Evolutionary conservation across 2,113 vertebrate species (phyloP).

Genomic region (Kobus ellipsiprymnus): DNA sequence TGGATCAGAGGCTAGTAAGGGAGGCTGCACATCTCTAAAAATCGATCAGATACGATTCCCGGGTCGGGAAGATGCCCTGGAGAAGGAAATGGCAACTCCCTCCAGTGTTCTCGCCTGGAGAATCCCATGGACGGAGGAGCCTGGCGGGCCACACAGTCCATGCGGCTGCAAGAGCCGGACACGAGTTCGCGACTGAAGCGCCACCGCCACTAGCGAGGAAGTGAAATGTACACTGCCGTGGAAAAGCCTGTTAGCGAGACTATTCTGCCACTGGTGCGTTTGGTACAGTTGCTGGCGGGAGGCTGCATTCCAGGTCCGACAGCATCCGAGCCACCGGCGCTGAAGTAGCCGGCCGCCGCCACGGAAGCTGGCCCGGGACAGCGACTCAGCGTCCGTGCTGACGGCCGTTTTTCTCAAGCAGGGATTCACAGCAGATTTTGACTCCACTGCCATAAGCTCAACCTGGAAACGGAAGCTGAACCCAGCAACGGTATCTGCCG

Average conservation of each 20-base stretch:
- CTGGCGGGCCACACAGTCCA: not conserved
- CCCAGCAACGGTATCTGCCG: not conserved
- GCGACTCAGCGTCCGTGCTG: not conserved
- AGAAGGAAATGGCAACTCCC: not conserved
- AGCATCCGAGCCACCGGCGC: not conserved
- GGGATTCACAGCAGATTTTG: not conserved
- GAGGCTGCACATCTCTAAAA: slow-evolving; percentile 64
- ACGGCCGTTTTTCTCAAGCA: not conserved
- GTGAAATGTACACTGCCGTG: not conserved
- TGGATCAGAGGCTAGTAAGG: slow-evolving; percentile 29
- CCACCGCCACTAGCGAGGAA: not conserved
- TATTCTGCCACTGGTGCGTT: not conserved
- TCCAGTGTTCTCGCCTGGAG: not conserved
- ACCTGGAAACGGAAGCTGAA: not conserved
- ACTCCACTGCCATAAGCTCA: not conserved
- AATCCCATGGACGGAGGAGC: not conserved
- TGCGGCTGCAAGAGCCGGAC: not conserved
- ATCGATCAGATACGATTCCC: not conserved
- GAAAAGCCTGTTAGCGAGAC: not conserved
- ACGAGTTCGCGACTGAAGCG: fast-evolving
- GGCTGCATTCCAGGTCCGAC: fast-evolving
- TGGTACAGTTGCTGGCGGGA: not conserved
- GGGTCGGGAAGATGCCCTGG: not conserved
- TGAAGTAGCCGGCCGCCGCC: fast-evolving
- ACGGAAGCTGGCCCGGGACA: fast-evolving